phyloP scores from a whole-genome alignment of 1,140 invertebrate genomes.

The Mesaphorura yosii region DNA sequence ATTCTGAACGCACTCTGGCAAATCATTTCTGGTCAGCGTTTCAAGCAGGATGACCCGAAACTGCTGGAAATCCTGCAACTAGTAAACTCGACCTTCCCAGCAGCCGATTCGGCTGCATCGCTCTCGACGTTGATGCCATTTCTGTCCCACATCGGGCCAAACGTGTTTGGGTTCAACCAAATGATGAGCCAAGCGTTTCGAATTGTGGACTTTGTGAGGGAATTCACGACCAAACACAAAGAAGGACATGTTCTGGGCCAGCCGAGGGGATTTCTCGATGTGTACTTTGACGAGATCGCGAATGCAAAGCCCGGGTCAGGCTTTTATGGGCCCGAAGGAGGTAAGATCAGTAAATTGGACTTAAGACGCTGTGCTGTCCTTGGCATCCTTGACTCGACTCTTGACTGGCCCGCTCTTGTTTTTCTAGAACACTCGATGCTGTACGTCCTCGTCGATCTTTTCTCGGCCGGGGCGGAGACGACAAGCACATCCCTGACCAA shows the following conservation, averaged over 20 bases:
- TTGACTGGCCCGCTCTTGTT: too few relatives aligned
- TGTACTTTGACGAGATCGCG: slow-evolving; percentile 4
- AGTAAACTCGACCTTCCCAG: neutral
- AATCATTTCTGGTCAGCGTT: slow-evolving; percentile 36
- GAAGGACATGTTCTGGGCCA: neutral
- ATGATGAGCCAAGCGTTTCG: neutral
- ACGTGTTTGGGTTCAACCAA: neutral
- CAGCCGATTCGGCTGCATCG: neutral
- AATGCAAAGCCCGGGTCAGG: neutral
- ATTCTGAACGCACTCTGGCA: slow-evolving; percentile 29
- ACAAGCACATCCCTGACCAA: slow-evolving; percentile 5
- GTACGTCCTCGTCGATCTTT: neutral
- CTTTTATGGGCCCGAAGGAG: slow-evolving; percentile 5
- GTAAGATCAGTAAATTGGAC: neutral
- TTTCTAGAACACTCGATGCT: neutral
- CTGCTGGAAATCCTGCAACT: neutral
- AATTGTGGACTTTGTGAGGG: neutral
- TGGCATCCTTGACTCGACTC: neutral
- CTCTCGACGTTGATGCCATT: neutral
- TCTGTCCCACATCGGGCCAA: neutral
- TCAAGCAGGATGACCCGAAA: slow-evolving; percentile 34
- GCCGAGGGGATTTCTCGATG: neutral
- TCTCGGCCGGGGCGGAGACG: slow-evolving; percentile 4
- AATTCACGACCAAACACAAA: neutral
- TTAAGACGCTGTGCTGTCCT: too few relatives aligned